phyloP scores from a whole-genome alignment of 2,888 invertebrate genomes.

The Polia nebulosa region DNA sequence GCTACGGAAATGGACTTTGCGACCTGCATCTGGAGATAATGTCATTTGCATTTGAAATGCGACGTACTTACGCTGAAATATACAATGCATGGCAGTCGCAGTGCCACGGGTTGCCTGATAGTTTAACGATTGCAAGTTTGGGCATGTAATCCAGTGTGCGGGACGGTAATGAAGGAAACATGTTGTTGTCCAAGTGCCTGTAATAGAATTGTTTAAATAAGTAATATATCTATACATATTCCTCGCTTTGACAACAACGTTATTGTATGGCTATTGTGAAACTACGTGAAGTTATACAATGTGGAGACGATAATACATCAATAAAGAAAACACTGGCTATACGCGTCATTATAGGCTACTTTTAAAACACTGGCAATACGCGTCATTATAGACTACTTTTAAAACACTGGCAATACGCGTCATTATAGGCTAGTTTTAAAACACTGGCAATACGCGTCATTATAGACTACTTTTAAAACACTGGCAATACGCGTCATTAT shows the following conservation, averaged over 20 bases:
- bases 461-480: no score
- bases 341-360: neutral
- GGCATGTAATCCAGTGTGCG: conserved; percentile 92
- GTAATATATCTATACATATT: neutral
- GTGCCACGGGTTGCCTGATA: conserved; percentile 95
- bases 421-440: no score
- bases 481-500: neutral
- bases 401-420: neutral
- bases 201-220: conserved; percentile 64
- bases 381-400: no score
- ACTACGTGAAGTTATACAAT: neutral
- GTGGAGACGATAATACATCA: neutral
- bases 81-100: conserved; percentile 95
- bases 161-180: conserved; percentile 93
- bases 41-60: conserved; percentile 55
- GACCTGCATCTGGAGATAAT: conserved; percentile 58
- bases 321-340: neutral
- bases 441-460: neutral
- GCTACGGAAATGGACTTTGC: conserved; percentile 49
- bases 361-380: neutral
- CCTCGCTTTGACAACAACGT: neutral
- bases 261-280: neutral
- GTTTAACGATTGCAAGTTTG: conserved; percentile 92
- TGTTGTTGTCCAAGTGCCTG: conserved; percentile 94
- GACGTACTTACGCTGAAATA: conserved; percentile 92